phyloP scores from a whole-genome alignment of 92 coral and sea anemone species.

The Bergia sp. region DNA sequence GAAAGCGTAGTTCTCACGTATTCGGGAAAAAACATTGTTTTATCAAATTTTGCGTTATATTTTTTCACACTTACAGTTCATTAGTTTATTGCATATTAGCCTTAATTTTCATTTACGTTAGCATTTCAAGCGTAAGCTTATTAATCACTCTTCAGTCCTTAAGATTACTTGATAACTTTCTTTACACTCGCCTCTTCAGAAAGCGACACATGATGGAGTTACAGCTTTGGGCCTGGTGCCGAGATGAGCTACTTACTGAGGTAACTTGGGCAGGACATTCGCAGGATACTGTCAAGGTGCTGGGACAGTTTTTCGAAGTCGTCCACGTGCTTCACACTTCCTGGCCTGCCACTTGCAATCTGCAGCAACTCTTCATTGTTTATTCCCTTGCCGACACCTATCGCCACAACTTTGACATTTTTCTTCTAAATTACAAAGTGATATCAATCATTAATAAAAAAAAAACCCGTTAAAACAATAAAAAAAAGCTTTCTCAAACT shows the following conservation, averaged over 20 bases:
- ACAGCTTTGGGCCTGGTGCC: not conserved
- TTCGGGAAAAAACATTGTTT: no score
- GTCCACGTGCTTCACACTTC: constrained; percentile 30
- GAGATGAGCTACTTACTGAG: not conserved
- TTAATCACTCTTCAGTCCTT: not conserved
- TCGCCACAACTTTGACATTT: constrained; percentile 30
- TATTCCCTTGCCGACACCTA: constrained; percentile 22
- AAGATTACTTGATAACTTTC: no score
- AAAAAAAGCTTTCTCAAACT: no score
- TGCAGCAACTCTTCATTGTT: not conserved
- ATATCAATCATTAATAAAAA: not conserved
- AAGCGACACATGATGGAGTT: no score
- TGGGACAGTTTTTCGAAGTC: constrained; percentile 13
- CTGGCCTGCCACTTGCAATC: constrained; percentile 14
- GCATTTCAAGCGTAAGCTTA: not conserved
- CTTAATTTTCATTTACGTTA: no score
- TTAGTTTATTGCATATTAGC: no score
- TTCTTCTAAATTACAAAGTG: not conserved
- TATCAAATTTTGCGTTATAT: no score
- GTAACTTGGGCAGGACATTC: constrained; percentile 28
- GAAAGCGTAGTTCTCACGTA: no score
- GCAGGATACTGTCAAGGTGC: constrained; percentile 24
- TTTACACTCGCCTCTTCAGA: no score
- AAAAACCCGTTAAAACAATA: no score
- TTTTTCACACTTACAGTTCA: no score